Base-by-base conservation (phyloP, 2,888 invertebrate genomes). In the Minunthozetes semirufus region DNA sequence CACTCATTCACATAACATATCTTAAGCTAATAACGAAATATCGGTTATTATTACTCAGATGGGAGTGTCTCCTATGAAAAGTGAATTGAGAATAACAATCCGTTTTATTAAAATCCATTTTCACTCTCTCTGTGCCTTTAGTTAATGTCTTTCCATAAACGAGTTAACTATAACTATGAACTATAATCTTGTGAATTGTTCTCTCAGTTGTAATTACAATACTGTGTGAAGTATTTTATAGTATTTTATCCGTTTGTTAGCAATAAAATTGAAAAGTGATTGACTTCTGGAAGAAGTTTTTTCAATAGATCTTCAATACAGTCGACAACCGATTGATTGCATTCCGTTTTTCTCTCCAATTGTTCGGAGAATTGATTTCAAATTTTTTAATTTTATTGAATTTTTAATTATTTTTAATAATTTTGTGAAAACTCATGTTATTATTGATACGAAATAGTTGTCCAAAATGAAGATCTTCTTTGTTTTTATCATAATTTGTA, bases 91-190 rank as follows among this genome's bases (percentile, higher is more conserved):
- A 25, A 22, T 56, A 56, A 56, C 56, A 56, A 56, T 56, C 25
- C 56, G 22, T 56, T 56, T 50, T 56, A 56, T 56, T 56, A 56
- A 56, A 56, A 56, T 56, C 8, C n/a, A 25, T 19, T 56, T 25
- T 56, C n/a, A 50, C 19, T 50, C 50, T 50, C 22, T 5, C 56
- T 56, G 0, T 56, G 56, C n/a, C 19, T 56, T 56, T 25, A 56
- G 56, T 56, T 56, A 56, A 56, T 25, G 56, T 25, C 56, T 56
- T 56, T 25, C 56, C 56, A 56, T 56, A 56, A 56, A 56, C 56
- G 56, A 56, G 56, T 56, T 56, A 25, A 56, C 13, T 22, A 22
- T 56, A 25, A 56, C n/a, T 50, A 56, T 56, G 25, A 19, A 22
- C 22, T 56, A 56, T 50, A 50, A n/a, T 50, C 19, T 50, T 50